Conservation (phyloP, 2,888 invertebrate genomes). For the Metopia argyrocephala region DNA sequence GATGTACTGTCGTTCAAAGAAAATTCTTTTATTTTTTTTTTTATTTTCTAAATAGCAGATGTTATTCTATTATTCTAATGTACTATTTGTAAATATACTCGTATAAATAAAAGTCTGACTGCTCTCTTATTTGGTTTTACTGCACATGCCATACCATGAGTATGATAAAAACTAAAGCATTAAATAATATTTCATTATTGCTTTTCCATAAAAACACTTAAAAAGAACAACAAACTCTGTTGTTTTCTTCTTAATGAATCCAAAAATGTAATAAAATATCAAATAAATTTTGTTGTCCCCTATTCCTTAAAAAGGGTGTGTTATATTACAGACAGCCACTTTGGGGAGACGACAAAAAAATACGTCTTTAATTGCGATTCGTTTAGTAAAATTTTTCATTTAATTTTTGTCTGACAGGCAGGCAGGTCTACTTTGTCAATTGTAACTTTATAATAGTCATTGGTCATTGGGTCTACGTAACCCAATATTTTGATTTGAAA, state of each 20-base stretch:
- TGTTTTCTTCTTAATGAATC: background rate
- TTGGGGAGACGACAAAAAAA: background rate
- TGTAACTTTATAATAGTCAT: too few species aligned
- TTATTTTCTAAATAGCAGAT: conserved; percentile 39
- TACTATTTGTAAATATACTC: background rate
- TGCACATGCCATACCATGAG: too few species aligned
- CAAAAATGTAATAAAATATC: background rate
- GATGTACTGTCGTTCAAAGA: background rate
- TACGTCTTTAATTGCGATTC: too few species aligned
- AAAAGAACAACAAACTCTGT: background rate
- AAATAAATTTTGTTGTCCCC: background rate
- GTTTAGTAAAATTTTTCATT: too few species aligned
- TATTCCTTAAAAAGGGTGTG: background rate
- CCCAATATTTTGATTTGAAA: too few species aligned
- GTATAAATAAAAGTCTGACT: background rate
- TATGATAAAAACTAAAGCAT: too few species aligned
- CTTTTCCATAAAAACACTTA: background rate
- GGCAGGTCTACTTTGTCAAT: too few species aligned
- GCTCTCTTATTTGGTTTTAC: too few species aligned
- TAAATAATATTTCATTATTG: too few species aligned
- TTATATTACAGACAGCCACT: background rate
- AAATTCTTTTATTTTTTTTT: background rate
- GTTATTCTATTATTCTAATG: conserved; percentile 20
- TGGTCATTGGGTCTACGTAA: too few species aligned
- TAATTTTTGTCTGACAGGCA: too few species aligned